Evolutionary conservation across 2,113 vertebrate genomes (phyloP), one percentile per base, ranked within the genome.

Genomic region (Euleptes europaea): DNA sequence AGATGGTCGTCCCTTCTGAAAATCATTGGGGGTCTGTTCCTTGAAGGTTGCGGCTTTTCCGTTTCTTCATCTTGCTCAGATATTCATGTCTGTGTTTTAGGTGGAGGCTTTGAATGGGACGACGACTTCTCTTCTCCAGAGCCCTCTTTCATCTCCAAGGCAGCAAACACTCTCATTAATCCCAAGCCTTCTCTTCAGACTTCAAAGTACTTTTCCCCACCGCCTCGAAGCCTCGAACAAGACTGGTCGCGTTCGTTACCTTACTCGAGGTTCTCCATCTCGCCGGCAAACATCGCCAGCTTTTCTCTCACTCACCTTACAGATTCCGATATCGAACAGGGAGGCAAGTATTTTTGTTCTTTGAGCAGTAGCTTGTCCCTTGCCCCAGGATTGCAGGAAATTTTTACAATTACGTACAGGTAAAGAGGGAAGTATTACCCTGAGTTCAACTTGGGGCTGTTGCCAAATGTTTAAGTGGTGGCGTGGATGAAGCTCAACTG

Each of bases 261-360:
- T 69, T 98, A 97, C 87, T 99, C 98, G 74, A 96, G 99, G 76
- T 99, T 99, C 95, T 98, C 98, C 84, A 98, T 99, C 89, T 98
- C 99, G 1, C 97, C 99, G 0, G 98, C 98, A 93, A 98, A 95
- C 95, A 98, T 99, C 12, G 98, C 98, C 67, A 99, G 96, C 95
- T 98, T 99, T 94, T 99, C 98, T 10, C 97, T 99, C n/a, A 99
- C 98, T 0, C 98, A 99, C 89, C 97, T 99, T 54, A 99, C 98
- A 0, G 98, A 99, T 96, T 99, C 98, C 0, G 98, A 99, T 95
- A 98, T 98, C 3, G 98, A 99, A 76, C 98, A 99, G 96, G 98
- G 98, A 96, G 98, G 98, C 96, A 91, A 98, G 98, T 94, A 11
- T 44, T 80, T 14, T 1, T 38, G 71, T 3, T 31, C 23, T 47